phyloP scores from a whole-genome alignment of 2,113 vertebrate genomes.

The Oriolus oriolus region DNA sequence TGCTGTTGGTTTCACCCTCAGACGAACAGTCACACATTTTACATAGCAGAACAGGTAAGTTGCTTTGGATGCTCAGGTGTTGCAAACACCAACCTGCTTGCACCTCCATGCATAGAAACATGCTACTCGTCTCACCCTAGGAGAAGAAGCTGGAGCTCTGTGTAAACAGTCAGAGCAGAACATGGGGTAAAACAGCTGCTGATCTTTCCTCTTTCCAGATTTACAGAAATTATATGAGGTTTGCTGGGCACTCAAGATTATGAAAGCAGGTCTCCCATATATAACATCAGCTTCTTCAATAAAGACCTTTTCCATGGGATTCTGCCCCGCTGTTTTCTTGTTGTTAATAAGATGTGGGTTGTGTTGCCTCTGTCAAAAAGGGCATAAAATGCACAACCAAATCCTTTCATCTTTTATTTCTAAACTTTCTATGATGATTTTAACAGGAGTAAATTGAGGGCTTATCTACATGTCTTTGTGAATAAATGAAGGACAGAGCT shows the following conservation, averaged over 20 bases:
- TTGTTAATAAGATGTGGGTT: background rate
- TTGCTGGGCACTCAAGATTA: background rate
- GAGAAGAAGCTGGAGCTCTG: background rate
- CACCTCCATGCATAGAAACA: background rate
- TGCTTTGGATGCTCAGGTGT: background rate
- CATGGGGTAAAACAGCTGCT: background rate
- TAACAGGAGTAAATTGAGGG: background rate
- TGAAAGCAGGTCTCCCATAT: background rate
- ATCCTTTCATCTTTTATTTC: background rate
- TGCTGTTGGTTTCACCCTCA: conserved; percentile 95
- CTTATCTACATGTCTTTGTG: background rate
- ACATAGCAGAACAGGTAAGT: conserved; percentile 93
- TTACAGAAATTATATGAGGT: background rate
- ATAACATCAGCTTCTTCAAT: background rate
- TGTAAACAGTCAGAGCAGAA: background rate
- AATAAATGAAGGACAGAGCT: background rate
- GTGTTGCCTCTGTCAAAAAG: background rate
- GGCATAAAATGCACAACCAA: background rate
- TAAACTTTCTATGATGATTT: background rate
- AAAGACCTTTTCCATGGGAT: background rate
- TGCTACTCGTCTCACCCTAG: rapidly evolving
- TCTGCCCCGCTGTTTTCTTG: background rate
- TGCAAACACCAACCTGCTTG: background rate
- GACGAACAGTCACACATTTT: conserved; percentile 91
- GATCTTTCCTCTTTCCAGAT: background rate